Percentiles rank a stretch among this genome's conserved stretches.
Conservation (phyloP, 2,888 invertebrate genomes). For the Brachyptera putata region DNA sequence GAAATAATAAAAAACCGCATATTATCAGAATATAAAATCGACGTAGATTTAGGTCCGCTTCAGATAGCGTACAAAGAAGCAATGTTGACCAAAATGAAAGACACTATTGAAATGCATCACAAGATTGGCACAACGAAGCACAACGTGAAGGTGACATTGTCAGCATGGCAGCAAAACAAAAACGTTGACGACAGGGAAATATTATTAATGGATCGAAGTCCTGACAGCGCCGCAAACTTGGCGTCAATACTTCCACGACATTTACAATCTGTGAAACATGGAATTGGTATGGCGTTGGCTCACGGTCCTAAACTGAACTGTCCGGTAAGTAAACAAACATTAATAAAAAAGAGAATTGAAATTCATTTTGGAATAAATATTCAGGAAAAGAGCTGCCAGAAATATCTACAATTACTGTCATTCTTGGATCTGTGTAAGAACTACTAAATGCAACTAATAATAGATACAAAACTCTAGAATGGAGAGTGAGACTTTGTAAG, state of each 20-base stretch:
- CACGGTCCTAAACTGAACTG: conserved; percentile 84
- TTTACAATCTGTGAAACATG: conserved; percentile 66
- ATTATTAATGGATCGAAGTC: conserved; percentile 58
- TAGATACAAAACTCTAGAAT: too few relatives aligned
- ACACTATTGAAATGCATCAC: conserved; percentile 55
- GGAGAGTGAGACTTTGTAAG: too few relatives aligned
- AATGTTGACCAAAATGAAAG: conserved; percentile 47
- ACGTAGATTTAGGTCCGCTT: conserved; percentile 83
- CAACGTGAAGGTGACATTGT: conserved; percentile 57
- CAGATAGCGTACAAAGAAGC: conserved; percentile 90
- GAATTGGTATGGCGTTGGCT: conserved; percentile 62
- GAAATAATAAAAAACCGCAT: conserved; percentile 91
- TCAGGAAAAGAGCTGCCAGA: too few relatives aligned
- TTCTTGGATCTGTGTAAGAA: too few relatives aligned
- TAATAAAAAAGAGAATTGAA: not conserved
- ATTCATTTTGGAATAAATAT: too few relatives aligned
- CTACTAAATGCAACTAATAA: too few relatives aligned
- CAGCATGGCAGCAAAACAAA: conserved; percentile 50
- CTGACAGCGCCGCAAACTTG: conserved; percentile 65
- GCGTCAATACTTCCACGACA: conserved; percentile 60
- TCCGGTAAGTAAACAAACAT: conserved; percentile 54
- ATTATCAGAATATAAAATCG: conserved; percentile 80
- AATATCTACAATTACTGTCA: too few relatives aligned
- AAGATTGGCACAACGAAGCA: conserved; percentile 61
- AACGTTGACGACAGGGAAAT: conserved; percentile 37